Base-by-base conservation (phyloP, 2,797 vertebrate genomes). In the Cirrhinus mrigala region DNA sequence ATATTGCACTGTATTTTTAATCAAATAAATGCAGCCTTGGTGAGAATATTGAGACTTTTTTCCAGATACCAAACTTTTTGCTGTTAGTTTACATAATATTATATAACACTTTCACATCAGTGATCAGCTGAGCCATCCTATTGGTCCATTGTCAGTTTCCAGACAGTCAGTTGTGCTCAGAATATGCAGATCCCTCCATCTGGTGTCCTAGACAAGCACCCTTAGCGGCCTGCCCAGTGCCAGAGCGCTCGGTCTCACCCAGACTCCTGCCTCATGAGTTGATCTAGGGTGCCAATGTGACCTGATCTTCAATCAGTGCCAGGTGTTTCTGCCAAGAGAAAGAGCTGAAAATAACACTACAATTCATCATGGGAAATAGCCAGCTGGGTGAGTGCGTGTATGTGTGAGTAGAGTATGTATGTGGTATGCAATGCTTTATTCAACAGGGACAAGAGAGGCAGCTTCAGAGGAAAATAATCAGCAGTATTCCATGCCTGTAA, bases 291-390 rank as follows among this genome's bases (percentile, higher is more conserved):
- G 91, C 91, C 88, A 86, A 88, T 90, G 90, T 89, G 89, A 95
- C 91, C 93, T 90, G 87, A 88, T 69, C 0, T 77, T 92, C 94
- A 93, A 90, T 75, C 29, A 1, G 83, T 18, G 91, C 93, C 94
- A 94, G 88, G 82, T 37, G n/a, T 76, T 85, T 70, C 90, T 86
- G 89, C 88, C 86, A 90, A 87, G 89, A 92, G 89, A 89, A 24
- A 83, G 62, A 54, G 90, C 93, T 91, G 89, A 93, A 95, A 95
- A 95, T 94, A 95, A 89, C 92, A 77, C 79, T 81, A 86, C 88
- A 87, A 93, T 94, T 94, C 90, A 94, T 95, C 94, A 93, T 83
- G 12, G 86, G 85, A 82, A 82, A 76, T 62, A 64, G 77, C 89
- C 87, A 90, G 88, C 84, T 87, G 86, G 81, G 82, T 50, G 60